phyloP scores from a whole-genome alignment of 1,140 invertebrate species.

The fruit fly (Drosophila melanogaster) region Release_6_plus_ISO1_MT NC_004354.4:17039501-17040000 shows the following conservation, averaged over 20 bases:
- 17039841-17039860: conserved; percentile 70
- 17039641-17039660: not conserved
- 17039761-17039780: conserved; percentile 1
- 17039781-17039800: not conserved
- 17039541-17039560: too few species aligned
- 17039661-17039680: not conserved
- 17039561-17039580: too few species aligned
- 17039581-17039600: not conserved
- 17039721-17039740: conserved; percentile 1
- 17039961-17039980: conserved; percentile 46
- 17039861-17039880: conserved; percentile 50
- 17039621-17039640: not conserved
- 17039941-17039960: not conserved
- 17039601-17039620: not conserved
- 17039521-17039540: too few species aligned
- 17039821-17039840: not conserved
- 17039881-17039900: conserved; percentile 64
- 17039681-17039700: conserved; percentile 3
- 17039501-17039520: too few species aligned
- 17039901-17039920: conserved; percentile 45
- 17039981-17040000: not conserved
- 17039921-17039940: conserved; percentile 24
- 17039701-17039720: conserved; percentile 1
- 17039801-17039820: not conserved
- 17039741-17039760: conserved; percentile 1